Evolutionary conservation across 2,797 vertebrate genomes (phyloP), one percentile per base, ranked within the genome.

Genomic region (Pangasius krempfi): DNA sequence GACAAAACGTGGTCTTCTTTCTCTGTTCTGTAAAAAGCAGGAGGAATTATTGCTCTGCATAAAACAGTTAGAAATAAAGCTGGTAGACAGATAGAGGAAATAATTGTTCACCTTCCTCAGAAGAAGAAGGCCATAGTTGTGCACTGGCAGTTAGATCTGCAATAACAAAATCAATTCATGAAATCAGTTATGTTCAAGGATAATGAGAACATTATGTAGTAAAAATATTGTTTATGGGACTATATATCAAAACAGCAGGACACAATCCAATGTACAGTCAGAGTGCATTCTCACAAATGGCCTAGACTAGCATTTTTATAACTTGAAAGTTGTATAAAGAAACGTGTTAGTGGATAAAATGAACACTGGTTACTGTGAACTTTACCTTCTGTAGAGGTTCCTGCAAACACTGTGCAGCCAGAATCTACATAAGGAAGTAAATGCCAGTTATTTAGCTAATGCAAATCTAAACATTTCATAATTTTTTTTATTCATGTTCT

Each of bases 1-100:
- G 81, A 80, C 80, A 84, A 84, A 80, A 76, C 25, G 56, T 25
- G 9, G 56, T 84, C 68, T 88, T 88, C 68, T 62, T 75, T 88
- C 80, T 75, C 70, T 76, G 58, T 84, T 88, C 87, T 88, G 80
- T 75, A 75, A 87, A 87, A 83, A 82, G 86, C 79, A 87, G 50
- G 40, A 70, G 58, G 62, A 54, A 68, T 87, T 87, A 87, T 40
- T 87, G 44, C n/a, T 87, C 86, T 87, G 50, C 22, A 81, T 10
- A 70, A 68, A 79, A 62, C 27, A n/a, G 25, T 14, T 25, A 68
- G 30, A 80, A 68, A 68, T 70, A 27, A 87, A 68, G 60, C 47
- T 68, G 64, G 13, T 27, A n/a, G 68, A 20, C 60, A 37, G 33
- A 68, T 9, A 40, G 76, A 40, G 60, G 10, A 56, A 68, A 62